A percentile compares a stretch with the other conserved stretches of the same genome.
These are phyloP conservation scores for Melipona bicolor DNA, from an alignment of 2,888 invertebrate genomes.

Conservation along the genomic window DNA sequence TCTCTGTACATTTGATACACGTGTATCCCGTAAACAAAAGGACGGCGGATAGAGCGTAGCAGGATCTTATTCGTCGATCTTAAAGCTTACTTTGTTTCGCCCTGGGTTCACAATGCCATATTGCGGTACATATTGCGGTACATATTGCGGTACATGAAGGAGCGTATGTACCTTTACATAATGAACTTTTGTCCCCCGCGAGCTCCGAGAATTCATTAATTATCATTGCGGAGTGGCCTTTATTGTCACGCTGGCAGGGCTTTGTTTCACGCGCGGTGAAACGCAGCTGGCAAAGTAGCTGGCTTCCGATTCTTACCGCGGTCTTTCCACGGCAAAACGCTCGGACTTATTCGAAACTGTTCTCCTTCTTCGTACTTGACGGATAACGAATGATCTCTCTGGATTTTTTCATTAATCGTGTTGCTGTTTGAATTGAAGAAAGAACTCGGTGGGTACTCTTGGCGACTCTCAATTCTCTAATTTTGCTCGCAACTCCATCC, in stretches of 20 bases:
- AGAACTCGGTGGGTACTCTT: background rate
- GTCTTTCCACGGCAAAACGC: conserved; percentile 9
- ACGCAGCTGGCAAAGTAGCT: conserved; percentile 49
- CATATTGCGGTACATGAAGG: conserved; percentile 38
- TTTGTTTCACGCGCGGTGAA: conserved; percentile 49
- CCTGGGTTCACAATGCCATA: conserved; percentile 18
- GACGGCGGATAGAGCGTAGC: background rate
- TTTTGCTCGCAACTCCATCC: background rate
- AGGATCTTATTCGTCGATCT: conserved; percentile 34
- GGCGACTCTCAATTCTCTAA: background rate
- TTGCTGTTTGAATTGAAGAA: background rate
- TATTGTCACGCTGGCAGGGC: conserved; percentile 55
- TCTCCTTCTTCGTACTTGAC: background rate
- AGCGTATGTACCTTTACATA: conserved; percentile 29
- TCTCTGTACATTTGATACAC: no score
- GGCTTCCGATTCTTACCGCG: conserved; percentile 44
- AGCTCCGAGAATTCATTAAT: conserved; percentile 61
- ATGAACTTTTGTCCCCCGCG: conserved; percentile 59
- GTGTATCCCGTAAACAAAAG: conserved; percentile 6
- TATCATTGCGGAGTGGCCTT: conserved; percentile 58
- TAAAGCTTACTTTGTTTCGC: conserved; percentile 45
- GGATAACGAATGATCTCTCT: background rate
- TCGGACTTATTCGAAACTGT: conserved; percentile 17
- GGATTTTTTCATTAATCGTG: background rate
- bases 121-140: conserved; percentile 31